These are phyloP conservation scores for Engraulis encrasicolus DNA, from an alignment of 2,113 vertebrate genomes.

Conservation along the genomic window DNA sequence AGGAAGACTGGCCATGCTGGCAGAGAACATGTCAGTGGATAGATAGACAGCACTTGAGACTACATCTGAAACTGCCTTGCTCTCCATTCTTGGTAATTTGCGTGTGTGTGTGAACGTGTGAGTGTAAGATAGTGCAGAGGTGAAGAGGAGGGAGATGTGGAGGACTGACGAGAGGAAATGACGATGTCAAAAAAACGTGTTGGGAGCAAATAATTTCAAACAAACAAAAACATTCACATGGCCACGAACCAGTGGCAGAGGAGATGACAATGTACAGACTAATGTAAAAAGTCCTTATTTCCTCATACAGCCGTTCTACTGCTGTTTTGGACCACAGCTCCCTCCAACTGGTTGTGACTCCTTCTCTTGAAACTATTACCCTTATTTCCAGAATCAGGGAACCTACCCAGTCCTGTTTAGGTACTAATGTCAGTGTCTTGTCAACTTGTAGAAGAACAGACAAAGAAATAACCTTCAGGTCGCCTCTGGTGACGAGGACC, in stretches of 20 bases:
- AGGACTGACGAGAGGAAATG: not conserved
- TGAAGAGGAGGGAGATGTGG: not conserved
- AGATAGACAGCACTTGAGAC: not conserved
- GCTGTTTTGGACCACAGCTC: not conserved
- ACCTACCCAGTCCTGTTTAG: slow-evolving; percentile 32
- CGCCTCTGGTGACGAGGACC: not conserved
- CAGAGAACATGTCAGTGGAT: not conserved
- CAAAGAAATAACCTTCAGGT: not conserved
- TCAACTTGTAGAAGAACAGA: slow-evolving; percentile 10
- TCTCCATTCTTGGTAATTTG: not conserved
- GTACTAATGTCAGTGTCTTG: slow-evolving; percentile 28
- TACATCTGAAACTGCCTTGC: not conserved
- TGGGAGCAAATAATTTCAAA: too few relatives aligned
- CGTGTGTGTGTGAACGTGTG: not conserved
- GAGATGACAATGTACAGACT: not conserved
- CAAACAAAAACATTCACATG: not conserved
- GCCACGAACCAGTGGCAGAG: not conserved
- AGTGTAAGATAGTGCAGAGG: not conserved
- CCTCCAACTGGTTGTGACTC: not conserved
- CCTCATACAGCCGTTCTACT: not conserved
- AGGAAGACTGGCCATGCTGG: not conserved
- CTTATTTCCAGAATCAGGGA: slow-evolving; percentile 3
- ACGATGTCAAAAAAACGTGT: not conserved
- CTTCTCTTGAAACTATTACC: not conserved
- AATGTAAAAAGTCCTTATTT: slow-evolving; percentile 8